These are phyloP conservation scores for silkworm (Bombyx mori) DNA, from an alignment of 1,140 invertebrate species.

Conservation along the genomic window DNA sequence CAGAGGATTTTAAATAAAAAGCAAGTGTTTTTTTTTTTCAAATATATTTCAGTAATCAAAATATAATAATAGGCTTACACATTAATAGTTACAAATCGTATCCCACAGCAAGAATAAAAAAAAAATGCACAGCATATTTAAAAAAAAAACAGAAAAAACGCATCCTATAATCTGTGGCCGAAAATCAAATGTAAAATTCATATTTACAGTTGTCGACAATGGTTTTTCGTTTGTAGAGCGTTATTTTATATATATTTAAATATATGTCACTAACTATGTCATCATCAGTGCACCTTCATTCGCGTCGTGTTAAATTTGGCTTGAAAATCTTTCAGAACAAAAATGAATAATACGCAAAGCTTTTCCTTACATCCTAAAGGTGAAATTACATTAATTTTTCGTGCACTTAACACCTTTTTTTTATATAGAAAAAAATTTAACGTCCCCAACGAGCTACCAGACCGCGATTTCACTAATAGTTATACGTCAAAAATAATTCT, in stretches of 20 bases:
- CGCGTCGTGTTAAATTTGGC: constrained; percentile 36
- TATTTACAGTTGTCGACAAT: constrained; percentile 49
- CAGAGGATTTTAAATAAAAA: not conserved
- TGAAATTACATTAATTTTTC: constrained; percentile 49
- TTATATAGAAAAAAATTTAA: too few species aligned
- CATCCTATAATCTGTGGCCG: not conserved
- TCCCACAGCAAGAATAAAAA: constrained; percentile 18
- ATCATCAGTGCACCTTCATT: constrained; percentile 54
- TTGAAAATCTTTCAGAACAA: constrained; percentile 28
- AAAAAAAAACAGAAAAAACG: constrained; percentile 6
- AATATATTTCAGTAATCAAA: constrained; percentile 71
- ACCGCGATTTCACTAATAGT: too few species aligned
- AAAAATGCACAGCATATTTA: constrained; percentile 4
- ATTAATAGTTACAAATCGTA: constrained; percentile 67
- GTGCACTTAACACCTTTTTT: constrained; percentile 47
- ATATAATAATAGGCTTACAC: constrained; percentile 71
- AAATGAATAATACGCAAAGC: constrained; percentile 33
- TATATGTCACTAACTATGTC: constrained; percentile 13
- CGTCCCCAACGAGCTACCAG: too few species aligned
- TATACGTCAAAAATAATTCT: too few species aligned
- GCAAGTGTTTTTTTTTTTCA: constrained; percentile 34
- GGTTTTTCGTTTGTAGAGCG: constrained; percentile 47
- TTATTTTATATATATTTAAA: constrained; percentile 13
- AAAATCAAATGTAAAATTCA: constrained; percentile 18
- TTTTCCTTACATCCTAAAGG: constrained; percentile 30